A percentile compares a stretch with the other conserved stretches of the same genome.
Evolutionary conservation across 2,113 vertebrate species (phyloP).

Genomic region (Urocynchramus pylzowi): DNA sequence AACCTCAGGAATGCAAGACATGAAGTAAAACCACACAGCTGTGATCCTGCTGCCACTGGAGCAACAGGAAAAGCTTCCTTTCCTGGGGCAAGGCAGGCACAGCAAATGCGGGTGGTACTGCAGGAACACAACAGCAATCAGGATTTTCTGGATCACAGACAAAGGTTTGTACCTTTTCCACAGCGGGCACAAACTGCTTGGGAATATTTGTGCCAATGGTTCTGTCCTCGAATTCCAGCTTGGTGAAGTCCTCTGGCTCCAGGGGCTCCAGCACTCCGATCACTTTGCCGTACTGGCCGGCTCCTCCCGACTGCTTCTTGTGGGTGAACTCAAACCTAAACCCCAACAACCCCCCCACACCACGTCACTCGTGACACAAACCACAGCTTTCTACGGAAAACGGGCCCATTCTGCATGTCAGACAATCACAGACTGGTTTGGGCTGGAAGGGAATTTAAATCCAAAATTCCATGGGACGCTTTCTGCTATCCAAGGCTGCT

Average conservation of each 20-base stretch:
- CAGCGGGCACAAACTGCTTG: conserved; percentile 88
- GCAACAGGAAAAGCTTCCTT: background rate
- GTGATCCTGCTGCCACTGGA: background rate
- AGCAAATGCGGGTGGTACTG: rapidly evolving
- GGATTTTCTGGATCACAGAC: rapidly evolving
- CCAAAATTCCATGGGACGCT: rapidly evolving
- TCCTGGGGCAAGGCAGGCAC: background rate
- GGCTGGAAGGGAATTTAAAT: background rate
- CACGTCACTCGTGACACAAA: background rate
- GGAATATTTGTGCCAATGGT: conserved; percentile 93
- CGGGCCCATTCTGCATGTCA: too few relatives aligned
- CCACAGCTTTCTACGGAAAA: background rate
- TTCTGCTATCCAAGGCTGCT: rapidly evolving
- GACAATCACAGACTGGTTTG: rapidly evolving
- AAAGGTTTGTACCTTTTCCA: conserved; percentile 82
- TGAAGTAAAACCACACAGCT: background rate
- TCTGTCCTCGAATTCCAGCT: conserved; percentile 88
- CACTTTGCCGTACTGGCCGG: conserved; percentile 94
- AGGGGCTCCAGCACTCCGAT: conserved; percentile 87
- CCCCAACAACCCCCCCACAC: background rate
- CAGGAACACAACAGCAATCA: background rate
- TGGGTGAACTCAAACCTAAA: conserved; percentile 93
- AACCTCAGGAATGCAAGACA: background rate
- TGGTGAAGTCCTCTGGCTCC: conserved; percentile 81
- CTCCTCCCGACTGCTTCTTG: conserved; percentile 91